These are phyloP conservation scores for Planococcus citri DNA, from an alignment of 1,140 invertebrate species.

Conservation along the genomic window DNA sequence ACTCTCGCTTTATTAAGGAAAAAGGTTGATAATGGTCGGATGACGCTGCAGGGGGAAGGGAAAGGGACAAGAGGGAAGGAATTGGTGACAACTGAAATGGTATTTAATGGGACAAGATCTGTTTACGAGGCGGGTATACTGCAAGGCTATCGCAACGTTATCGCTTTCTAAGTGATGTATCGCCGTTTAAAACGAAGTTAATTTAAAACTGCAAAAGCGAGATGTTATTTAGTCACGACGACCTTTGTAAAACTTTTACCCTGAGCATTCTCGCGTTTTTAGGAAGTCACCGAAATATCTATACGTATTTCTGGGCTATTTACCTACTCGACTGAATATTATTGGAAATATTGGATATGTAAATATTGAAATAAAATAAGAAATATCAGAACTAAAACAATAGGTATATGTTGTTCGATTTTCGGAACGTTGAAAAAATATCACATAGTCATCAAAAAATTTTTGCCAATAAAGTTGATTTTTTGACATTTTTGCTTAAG, in stretches of 20 bases:
- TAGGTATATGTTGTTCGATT: no score
- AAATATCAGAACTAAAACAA: no score
- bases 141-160: slow-evolving; percentile 15
- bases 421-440: no score
- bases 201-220: slow-evolving; percentile 16
- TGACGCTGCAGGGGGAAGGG: not conserved
- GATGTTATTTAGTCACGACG: slow-evolving; percentile 17
- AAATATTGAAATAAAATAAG: no score
- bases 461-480: no score
- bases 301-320: no score
- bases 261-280: slow-evolving; percentile 6
- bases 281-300: not conserved
- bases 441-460: no score
- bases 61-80: not conserved
- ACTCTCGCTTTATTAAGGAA: slow-evolving; percentile 15
- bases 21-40: slow-evolving; percentile 13
- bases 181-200: slow-evolving; percentile 18
- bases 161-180: slow-evolving; percentile 17
- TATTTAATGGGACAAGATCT: slow-evolving; percentile 14
- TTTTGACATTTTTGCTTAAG: no score
- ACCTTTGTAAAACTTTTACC: not conserved
- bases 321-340: no score
- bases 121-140: not conserved
- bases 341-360: no score
- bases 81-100: slow-evolving; percentile 15